Evolutionary conservation across 1,140 invertebrate species (phyloP).

Genomic region (Diachasmimorpha longicaudata): DNA sequence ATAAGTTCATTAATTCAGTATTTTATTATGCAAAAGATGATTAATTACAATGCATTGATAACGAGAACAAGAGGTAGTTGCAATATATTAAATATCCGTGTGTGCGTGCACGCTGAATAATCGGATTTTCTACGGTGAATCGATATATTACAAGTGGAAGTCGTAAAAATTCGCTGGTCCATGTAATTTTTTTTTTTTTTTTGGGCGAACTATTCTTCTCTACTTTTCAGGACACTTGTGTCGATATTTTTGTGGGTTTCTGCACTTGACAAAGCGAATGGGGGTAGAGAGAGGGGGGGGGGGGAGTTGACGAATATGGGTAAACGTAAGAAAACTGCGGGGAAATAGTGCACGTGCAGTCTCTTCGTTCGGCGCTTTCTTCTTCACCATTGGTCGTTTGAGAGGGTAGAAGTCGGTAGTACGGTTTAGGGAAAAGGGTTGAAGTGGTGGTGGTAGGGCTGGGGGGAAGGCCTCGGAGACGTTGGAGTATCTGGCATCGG

Average conservation of each 20-base stretch:
- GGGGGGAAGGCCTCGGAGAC: not conserved
- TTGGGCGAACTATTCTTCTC: not conserved
- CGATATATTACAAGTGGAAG: not conserved
- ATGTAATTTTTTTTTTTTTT: not conserved
- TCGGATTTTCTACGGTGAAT: not conserved
- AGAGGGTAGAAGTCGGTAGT: not conserved
- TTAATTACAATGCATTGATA: not conserved
- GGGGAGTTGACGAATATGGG: not conserved
- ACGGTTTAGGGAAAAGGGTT: not conserved
- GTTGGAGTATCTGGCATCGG: constrained; percentile 3
- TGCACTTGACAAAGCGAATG: not conserved
- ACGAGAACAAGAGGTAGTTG: not conserved
- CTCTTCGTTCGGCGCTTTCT: not conserved
- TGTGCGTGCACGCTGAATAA: not conserved
- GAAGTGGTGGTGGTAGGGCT: not conserved
- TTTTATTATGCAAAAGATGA: not conserved
- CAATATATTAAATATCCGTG: not conserved
- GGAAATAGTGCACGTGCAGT: not conserved
- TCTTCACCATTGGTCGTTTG: not conserved
- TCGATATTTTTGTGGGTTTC: constrained; percentile 3
- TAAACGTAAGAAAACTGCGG: not conserved
- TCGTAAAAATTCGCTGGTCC: not conserved
- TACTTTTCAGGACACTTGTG: not conserved
- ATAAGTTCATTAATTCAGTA: not conserved
- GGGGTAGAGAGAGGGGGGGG: not conserved